Evolutionary conservation across 1,140 invertebrate species (phyloP), one percentile per base, ranked within the genome.

Genomic region (Drosophila suzukii): DNA sequence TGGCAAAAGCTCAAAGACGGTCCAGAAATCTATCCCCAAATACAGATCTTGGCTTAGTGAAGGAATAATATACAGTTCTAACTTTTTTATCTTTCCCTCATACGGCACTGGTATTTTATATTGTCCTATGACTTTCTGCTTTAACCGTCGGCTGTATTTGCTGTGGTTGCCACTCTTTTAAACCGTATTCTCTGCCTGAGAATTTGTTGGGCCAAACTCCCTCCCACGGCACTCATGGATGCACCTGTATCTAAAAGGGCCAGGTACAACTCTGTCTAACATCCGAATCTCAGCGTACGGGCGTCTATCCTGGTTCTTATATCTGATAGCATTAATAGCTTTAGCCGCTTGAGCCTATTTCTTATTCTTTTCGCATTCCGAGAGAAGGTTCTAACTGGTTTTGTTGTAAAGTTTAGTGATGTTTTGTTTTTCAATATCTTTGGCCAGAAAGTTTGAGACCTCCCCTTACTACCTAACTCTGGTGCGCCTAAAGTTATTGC

Each of bases 1-100:
- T 46, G 43, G 43, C 15, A 46, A 46, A 46, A 46, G 43, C 7
- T 46, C 43, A 20, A 46, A 46, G 10, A 46, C 43, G 17, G 43
- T 17, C 43, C 43, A 46, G 17, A 20, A 46, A 10, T 46, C 17
- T 17, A 46, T 46, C 7, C 43, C 43, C 20, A 20, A 20, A 46
- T 46, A 41, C 5, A 54, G 11, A 10, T 54, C 34, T 7, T 55
- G 17, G 0, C 51, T 55, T 1, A 27, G 10, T 4, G 51, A 38
- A 10, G 34, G 51, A 11, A 55, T 55, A 1, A 55, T 55, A 24
- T 39, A 15, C 8, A 39, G 13, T n/a, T 24, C 58, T 15, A 50
- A 15, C 17, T 50, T n/a, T 20, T 11, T 39, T 3, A 20, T 24
- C 7, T n/a, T 39, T 5, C 7, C 36, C 20, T 39, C 53, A 15